Evolutionary conservation across 2,113 vertebrate genomes (phyloP).

Genomic region (Callopanchax toddi): DNA sequence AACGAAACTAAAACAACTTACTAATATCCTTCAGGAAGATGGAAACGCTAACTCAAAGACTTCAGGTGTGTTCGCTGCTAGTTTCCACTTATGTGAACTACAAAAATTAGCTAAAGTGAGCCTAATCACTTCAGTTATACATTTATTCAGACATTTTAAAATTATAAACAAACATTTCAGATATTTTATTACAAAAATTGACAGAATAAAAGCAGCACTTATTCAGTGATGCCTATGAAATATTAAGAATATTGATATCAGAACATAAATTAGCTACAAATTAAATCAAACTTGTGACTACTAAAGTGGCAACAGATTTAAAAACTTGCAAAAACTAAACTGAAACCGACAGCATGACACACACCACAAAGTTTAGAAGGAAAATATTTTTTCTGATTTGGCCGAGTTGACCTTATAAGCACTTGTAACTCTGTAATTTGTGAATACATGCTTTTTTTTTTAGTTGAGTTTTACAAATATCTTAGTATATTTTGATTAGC

Average conservation of each 20-base stretch:
- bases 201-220: constrained; percentile 3
- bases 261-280: constrained; percentile 6
- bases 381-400: neutral
- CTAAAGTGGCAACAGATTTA: neutral
- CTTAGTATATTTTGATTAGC: neutral
- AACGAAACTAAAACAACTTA: constrained; percentile 70
- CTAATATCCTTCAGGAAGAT: constrained; percentile 74
- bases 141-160: no score
- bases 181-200: neutral
- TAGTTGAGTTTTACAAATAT: no score
- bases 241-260: neutral
- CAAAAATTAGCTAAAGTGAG: neutral
- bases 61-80: constrained; percentile 46
- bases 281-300: neutral
- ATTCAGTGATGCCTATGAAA: neutral
- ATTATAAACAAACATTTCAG: constrained; percentile 10
- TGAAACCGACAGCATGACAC: constrained; percentile 12
- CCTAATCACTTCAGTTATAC: no score
- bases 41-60: constrained; percentile 48
- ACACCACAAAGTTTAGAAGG: constrained; percentile 3
- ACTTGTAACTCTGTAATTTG: neutral
- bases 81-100: constrained; percentile 41
- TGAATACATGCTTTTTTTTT: no score
- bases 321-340: constrained; percentile 16
- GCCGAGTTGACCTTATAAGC: constrained; percentile 1